Base-by-base conservation (phyloP, 2,113 vertebrate genomes). In the Pantherophis guttatus region DNA sequence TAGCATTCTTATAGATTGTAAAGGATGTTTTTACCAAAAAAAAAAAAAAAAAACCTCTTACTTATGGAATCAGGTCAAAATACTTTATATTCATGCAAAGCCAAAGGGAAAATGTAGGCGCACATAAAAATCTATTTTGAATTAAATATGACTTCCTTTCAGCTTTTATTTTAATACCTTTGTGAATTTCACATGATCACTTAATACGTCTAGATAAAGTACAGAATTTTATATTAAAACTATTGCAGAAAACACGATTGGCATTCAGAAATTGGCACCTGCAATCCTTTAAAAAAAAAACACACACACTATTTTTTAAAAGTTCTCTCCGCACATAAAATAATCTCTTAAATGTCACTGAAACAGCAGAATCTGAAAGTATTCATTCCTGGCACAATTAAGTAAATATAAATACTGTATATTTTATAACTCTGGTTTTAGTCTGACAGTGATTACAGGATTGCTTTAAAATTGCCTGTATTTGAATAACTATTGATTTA, bases 41-140 rank as follows among this genome's bases (percentile, higher is more conserved):
- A 54, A 54, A 55, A 55, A 55, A 54, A 91, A 15, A 91, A 15
- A 0, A 93, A 7, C 89, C 3, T 62, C 95, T 96, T 0, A 0
- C 89, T 94, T 95, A 93, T 91, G 90, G 94, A 94, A 95, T 93
- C 12, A 94, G 21, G 59, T 95, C 95, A 94, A 96, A 94, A 57
- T 88, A 94, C 58, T 92, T 90, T 65, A 90, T 90, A 86, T 52
- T 55, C 55, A 91, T 52, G 12, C 57, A 93, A 96, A 95, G 93
- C 23, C 21, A 93, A 93, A 94, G 75, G 54, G 44, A 95, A 95
- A 50, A 90, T 57, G 13, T 70, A 91, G 85, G n/a, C 93, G 48
- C 2, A 26, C 1, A 91, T 92, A 50, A 91, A 89, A 91, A 19
- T 57, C 88, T 94, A 26, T 23, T 93, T 53, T 52, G 92, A 33